These are phyloP conservation scores for Elachura formosa DNA, from an alignment of 2,113 vertebrate species.

Conservation along the genomic window DNA sequence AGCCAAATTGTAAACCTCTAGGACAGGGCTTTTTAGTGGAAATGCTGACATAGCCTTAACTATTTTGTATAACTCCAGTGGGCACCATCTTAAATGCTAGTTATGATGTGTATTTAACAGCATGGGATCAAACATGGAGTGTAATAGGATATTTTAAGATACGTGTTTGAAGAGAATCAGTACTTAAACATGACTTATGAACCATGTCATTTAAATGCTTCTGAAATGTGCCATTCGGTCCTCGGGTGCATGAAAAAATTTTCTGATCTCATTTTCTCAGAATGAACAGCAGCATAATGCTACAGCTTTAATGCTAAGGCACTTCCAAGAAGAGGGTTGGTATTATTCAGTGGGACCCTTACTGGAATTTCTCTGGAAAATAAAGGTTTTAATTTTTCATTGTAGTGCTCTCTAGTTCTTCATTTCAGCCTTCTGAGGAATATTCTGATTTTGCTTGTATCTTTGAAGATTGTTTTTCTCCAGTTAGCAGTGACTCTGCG, in stretches of 20 bases:
- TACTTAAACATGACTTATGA: conserved; percentile 24
- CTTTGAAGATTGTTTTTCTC: background rate
- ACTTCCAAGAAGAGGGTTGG: background rate
- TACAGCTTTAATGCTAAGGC: background rate
- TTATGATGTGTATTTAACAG: conserved; percentile 1
- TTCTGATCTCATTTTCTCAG: background rate
- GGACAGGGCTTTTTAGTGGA: background rate
- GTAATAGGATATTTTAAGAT: conserved; percentile 32
- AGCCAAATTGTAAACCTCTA: background rate
- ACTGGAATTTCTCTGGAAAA: background rate
- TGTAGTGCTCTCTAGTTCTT: background rate
- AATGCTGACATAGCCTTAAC: conserved; percentile 4
- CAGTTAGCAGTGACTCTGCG: background rate
- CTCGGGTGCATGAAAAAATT: background rate
- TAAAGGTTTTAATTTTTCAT: background rate
- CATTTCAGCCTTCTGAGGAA: background rate
- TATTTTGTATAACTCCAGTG: background rate
- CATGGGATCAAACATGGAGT: background rate
- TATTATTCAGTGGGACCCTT: background rate
- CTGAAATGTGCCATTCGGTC: background rate
- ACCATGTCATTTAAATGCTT: conserved; percentile 17
- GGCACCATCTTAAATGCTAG: background rate
- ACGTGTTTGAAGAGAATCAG: background rate
- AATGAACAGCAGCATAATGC: background rate
- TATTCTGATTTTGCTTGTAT: background rate